A percentile compares a stretch with the other conserved stretches of the same genome.
phyloP scores from a whole-genome alignment of 2,113 vertebrate genomes.

The Furnarius figulus region DNA sequence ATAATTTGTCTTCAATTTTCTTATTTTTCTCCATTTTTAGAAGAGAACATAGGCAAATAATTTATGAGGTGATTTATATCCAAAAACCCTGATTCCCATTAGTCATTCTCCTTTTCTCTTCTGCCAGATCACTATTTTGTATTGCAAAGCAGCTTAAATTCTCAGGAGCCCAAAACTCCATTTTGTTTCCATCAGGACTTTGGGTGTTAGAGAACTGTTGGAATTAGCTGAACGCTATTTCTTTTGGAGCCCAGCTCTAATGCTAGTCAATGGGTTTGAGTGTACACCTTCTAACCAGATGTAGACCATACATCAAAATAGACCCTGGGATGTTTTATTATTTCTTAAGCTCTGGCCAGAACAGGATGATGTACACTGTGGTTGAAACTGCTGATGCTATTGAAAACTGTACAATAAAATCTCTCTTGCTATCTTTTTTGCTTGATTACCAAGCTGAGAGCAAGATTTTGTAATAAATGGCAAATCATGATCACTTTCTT shows the following conservation, averaged over 20 bases:
- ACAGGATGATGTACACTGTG: conserved; percentile 60
- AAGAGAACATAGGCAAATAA: background rate
- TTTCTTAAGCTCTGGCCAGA: conserved; percentile 46
- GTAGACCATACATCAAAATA: conserved; percentile 55
- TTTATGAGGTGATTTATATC: background rate
- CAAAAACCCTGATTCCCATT: background rate
- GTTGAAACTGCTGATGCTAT: conserved; percentile 68
- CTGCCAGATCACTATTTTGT: background rate
- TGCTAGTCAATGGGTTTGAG: background rate
- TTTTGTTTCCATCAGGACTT: background rate
- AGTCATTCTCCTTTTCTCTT: background rate
- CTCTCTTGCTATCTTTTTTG: conserved; percentile 48
- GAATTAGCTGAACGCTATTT: background rate
- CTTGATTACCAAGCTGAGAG: conserved; percentile 63
- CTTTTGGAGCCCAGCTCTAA: background rate
- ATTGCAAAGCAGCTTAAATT: background rate
- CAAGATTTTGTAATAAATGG: conserved; percentile 63
- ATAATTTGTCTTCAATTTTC: background rate
- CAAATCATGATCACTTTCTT: conserved; percentile 55
- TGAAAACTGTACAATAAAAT: conserved; percentile 52
- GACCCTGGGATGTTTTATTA: conserved; percentile 63
- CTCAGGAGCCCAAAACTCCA: background rate
- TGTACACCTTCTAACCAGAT: conserved; percentile 31
- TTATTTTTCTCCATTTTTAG: background rate
- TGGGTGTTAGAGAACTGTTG: background rate